A percentile compares a stretch with the other conserved stretches of the same genome.
phyloP scores from a whole-genome alignment of 2,797 vertebrate species.

The Rhinoraja longicauda region DNA sequence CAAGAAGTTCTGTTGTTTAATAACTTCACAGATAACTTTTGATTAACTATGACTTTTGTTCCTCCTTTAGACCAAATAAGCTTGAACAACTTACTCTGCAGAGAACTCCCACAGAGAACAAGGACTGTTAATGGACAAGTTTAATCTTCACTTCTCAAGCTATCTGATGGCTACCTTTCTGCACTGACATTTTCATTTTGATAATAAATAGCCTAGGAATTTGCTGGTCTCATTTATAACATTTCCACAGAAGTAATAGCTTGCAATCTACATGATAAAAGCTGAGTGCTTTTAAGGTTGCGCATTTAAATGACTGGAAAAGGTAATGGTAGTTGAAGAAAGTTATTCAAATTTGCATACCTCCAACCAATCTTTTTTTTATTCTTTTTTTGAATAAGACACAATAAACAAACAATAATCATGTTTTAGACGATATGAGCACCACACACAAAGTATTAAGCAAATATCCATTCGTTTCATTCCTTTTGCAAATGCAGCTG shows the following conservation, averaged over 20 bases:
- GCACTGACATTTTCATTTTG: slow-evolving; percentile 33
- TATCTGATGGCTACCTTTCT: slow-evolving; percentile 4
- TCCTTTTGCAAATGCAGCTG: background rate
- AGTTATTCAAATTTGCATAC: background rate
- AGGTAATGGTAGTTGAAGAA: background rate
- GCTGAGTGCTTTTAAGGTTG: background rate
- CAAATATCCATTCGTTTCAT: background rate
- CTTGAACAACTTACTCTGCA: background rate
- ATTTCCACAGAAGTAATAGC: background rate
- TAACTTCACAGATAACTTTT: background rate
- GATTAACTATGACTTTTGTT: background rate
- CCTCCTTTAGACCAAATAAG: background rate
- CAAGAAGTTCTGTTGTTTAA: background rate
- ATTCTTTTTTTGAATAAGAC: too few species aligned
- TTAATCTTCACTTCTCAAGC: background rate
- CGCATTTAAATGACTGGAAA: slow-evolving; percentile 1
- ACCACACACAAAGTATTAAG: background rate
- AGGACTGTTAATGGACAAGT: background rate
- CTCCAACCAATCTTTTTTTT: background rate
- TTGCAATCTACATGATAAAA: background rate
- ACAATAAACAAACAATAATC: background rate
- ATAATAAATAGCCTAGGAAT: slow-evolving; percentile 35
- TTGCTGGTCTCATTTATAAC: slow-evolving; percentile 20
- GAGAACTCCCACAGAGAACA: background rate
- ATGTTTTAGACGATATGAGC: background rate